These are phyloP conservation scores for Leptestheria dahalacensis DNA, from an alignment of 1,140 invertebrate genomes.

Conservation along the genomic window DNA sequence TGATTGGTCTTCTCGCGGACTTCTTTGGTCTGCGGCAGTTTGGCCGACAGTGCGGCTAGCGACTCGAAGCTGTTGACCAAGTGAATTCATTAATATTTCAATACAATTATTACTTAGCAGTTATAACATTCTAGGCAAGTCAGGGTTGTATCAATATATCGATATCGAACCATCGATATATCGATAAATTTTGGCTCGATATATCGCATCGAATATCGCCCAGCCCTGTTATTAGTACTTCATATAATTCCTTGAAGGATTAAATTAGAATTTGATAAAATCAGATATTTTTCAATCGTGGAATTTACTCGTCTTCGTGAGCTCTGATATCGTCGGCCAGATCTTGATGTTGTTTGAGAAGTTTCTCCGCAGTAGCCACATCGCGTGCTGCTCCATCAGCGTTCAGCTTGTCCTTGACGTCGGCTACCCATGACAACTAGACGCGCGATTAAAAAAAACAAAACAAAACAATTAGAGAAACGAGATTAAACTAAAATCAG, in stretches of 20 bases:
- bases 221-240: too few relatives aligned
- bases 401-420: conserved; percentile 64
- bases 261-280: too few relatives aligned
- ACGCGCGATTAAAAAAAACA: conserved; percentile 16
- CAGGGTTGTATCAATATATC: too few relatives aligned
- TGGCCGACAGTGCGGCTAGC: not conserved
- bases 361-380: conserved; percentile 73
- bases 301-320: conserved; percentile 64
- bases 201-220: too few relatives aligned
- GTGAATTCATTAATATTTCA: too few relatives aligned
- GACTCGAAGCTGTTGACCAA: conserved; percentile 14
- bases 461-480: not conserved
- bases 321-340: conserved; percentile 80
- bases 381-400: conserved; percentile 68
- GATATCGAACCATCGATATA: too few relatives aligned
- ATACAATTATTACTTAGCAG: too few relatives aligned
- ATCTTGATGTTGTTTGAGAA: conserved; percentile 83
- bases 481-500: not conserved
- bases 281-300: too few relatives aligned
- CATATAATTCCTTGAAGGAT: too few relatives aligned
- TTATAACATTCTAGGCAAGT: too few relatives aligned
- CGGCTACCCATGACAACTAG: conserved; percentile 54
- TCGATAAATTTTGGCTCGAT: too few relatives aligned
- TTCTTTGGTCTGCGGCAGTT: conserved; percentile 32
- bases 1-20: conserved; percentile 52